A percentile compares a stretch with the other conserved stretches of the same genome.
phyloP scores from a whole-genome alignment of 2,113 vertebrate genomes.

The Malaclemys terrapin region DNA sequence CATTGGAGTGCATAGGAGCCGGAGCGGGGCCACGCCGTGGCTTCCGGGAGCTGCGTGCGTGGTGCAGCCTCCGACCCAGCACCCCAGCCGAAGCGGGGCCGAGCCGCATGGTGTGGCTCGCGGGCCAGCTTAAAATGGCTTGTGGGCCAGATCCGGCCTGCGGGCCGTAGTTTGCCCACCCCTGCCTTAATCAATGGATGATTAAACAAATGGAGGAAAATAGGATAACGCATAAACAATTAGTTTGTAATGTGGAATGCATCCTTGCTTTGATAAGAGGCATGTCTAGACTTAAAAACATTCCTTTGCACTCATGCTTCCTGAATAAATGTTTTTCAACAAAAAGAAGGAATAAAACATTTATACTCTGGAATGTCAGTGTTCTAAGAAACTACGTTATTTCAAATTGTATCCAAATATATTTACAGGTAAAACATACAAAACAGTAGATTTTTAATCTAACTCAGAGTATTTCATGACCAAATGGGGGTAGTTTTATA shows the following conservation, averaged over 20 bases:
- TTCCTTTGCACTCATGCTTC: not conserved
- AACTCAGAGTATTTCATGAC: not conserved
- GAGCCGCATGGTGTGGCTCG: too few species aligned
- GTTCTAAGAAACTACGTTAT: not conserved
- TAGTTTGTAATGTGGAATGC: not conserved
- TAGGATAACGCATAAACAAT: not conserved
- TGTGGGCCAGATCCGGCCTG: too few species aligned
- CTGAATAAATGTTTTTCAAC: not conserved
- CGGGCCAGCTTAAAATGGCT: too few species aligned
- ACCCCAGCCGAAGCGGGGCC: too few species aligned
- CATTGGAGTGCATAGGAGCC: too few species aligned
- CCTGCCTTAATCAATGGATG: not conserved
- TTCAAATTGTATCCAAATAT: not conserved
- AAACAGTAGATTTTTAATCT: conserved; percentile 1
- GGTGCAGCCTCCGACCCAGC: too few species aligned
- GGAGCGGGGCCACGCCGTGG: too few species aligned
- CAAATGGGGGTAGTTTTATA: not conserved
- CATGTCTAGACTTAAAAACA: not conserved
- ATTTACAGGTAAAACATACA: not conserved
- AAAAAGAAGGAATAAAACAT: not conserved
- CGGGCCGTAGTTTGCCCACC: too few species aligned
- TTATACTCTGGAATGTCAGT: not conserved
- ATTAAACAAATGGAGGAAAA: not conserved
- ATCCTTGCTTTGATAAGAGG: not conserved
- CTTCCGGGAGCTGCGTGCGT: too few species aligned